Evolutionary conservation across 2,888 invertebrate genomes (phyloP).

Genomic region (Globia sparganii): DNA sequence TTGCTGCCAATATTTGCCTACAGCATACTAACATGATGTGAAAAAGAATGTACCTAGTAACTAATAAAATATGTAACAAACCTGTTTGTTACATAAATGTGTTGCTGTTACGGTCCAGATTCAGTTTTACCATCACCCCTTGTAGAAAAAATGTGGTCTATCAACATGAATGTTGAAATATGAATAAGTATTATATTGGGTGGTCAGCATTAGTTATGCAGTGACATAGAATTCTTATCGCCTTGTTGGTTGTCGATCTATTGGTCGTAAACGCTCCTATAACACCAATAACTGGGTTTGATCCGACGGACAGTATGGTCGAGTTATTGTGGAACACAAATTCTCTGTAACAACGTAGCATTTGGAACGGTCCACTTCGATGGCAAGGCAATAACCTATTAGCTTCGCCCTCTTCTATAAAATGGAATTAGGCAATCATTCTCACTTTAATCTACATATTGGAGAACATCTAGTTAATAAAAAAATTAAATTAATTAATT

Average conservation of each 20-base stretch:
- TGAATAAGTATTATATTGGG: conserved; percentile 46
- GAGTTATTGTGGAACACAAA: conserved; percentile 4
- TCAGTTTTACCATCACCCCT: conserved; percentile 50
- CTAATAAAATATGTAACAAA: conserved; percentile 47
- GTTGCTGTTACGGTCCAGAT: conserved; percentile 40
- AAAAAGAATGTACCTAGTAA: conserved; percentile 20
- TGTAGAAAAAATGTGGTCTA: conserved; percentile 40
- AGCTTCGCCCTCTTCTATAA: background rate
- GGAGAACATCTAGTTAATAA: background rate
- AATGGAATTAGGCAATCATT: background rate
- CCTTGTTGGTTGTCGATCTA: conserved; percentile 15
- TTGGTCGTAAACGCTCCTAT: background rate
- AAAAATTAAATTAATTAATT: background rate
- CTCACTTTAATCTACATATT: too few relatives aligned
- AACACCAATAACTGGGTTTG: conserved; percentile 8
- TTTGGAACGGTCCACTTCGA: background rate
- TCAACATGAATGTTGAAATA: conserved; percentile 51
- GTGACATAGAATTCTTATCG: conserved; percentile 46
- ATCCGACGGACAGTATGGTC: background rate
- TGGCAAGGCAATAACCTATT: background rate
- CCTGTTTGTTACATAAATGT: conserved; percentile 58
- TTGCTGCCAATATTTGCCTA: conserved; percentile 1
- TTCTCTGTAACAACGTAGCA: background rate
- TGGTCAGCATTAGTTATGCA: conserved; percentile 43
- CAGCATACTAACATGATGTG: conserved; percentile 2